phyloP scores from a whole-genome alignment of 2,113 vertebrate species.

The Turdus rufiventris region DNA sequence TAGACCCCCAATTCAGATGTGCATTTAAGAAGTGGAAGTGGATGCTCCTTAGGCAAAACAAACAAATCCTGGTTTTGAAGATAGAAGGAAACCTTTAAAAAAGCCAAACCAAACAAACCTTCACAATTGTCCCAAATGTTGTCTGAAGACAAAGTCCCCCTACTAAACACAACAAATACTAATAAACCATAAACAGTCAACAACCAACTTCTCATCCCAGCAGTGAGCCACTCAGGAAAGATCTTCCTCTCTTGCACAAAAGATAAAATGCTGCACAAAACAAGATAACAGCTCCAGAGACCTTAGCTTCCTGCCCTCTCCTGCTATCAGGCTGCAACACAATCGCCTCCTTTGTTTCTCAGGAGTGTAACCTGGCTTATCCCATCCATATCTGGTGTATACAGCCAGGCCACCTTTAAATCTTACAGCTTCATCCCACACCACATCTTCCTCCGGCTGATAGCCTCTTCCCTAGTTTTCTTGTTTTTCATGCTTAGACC shows the following conservation, averaged over 20 bases:
- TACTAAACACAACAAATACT: not conserved
- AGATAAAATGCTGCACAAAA: not conserved
- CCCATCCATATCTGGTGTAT: rapidly evolving
- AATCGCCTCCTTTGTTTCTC: not conserved
- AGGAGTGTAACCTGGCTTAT: not conserved
- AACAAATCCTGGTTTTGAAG: not conserved
- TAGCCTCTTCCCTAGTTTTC: not conserved
- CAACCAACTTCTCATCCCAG: not conserved
- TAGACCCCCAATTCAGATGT: not conserved
- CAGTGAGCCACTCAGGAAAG: not conserved
- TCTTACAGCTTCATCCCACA: not conserved
- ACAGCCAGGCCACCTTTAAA: not conserved
- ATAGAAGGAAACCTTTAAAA: not conserved
- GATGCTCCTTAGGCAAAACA: not conserved
- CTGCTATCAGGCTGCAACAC: not conserved
- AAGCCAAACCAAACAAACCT: not conserved
- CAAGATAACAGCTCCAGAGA: not conserved
- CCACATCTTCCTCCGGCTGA: not conserved
- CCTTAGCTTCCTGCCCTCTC: not conserved
- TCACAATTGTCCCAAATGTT: not conserved
- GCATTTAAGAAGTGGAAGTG: not conserved
- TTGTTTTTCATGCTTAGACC: not conserved
- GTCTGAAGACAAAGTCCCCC: not conserved
- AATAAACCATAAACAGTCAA: not conserved
- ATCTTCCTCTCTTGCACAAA: not conserved